These are phyloP conservation scores for Synergus gifuensis DNA, from an alignment of 2,888 invertebrate species.

Conservation along the genomic window DNA sequence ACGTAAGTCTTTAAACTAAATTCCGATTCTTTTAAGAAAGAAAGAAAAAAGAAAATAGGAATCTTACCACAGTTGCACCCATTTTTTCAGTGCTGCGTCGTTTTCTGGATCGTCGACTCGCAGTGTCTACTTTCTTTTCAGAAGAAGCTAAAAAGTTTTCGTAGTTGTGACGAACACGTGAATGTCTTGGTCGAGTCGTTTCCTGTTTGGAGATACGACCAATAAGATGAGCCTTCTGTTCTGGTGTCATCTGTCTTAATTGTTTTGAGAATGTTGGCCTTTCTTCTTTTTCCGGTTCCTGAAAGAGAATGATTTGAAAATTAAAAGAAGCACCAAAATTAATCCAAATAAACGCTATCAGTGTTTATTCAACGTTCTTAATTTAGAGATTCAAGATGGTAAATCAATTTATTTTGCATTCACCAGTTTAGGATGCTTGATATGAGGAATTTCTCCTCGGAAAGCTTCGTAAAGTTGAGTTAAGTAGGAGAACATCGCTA, in stretches of 20 bases:
- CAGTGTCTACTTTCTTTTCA: slow-evolving; percentile 76
- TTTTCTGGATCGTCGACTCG: slow-evolving; percentile 79
- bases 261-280: slow-evolving; percentile 69
- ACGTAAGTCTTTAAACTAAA: neutral
- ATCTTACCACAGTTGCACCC: slow-evolving; percentile 82
- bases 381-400: neutral
- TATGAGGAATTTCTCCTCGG: slow-evolving; percentile 93
- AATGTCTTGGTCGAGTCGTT: slow-evolving; percentile 65
- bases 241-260: slow-evolving; percentile 69
- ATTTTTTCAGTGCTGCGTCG: slow-evolving; percentile 82
- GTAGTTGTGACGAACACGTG: slow-evolving; percentile 69
- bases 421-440: slow-evolving; percentile 87
- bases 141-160: slow-evolving; percentile 71
- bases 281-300: slow-evolving; percentile 74
- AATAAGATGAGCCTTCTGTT: slow-evolving; percentile 71
- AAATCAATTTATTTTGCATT: slow-evolving; percentile 60
- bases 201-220: slow-evolving; percentile 72
- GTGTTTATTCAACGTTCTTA: too few relatives aligned
- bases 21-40: neutral
- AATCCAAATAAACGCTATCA: too few relatives aligned
- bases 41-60: neutral
- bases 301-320: neutral
- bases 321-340: neutral
- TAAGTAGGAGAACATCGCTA: slow-evolving; percentile 89
- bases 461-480: slow-evolving; percentile 94